Conservation (phyloP, 1,140 invertebrate species). For the Drosophila tani region DNA sequence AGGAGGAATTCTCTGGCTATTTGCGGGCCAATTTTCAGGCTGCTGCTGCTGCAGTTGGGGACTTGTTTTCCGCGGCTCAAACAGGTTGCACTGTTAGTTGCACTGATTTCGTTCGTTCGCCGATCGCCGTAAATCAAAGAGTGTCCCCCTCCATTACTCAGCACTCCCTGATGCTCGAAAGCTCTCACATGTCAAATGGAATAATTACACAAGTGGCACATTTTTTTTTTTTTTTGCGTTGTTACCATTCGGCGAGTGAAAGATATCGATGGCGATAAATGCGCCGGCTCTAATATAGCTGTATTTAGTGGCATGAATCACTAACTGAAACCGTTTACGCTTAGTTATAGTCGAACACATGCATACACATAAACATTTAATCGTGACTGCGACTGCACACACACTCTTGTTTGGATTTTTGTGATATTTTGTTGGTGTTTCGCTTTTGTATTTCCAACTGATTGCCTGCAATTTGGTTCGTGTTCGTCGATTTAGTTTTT, state of each 20-base stretch:
- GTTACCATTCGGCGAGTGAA: slow-evolving; percentile 32
- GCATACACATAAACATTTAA: slow-evolving; percentile 30
- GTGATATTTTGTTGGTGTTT: slow-evolving; percentile 11
- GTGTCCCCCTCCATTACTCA: slow-evolving; percentile 4
- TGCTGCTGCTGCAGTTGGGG: slow-evolving; percentile 38
- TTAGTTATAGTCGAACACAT: slow-evolving; percentile 25
- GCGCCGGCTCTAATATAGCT: slow-evolving; percentile 44
- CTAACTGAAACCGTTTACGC: slow-evolving; percentile 55
- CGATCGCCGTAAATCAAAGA: slow-evolving; percentile 65
- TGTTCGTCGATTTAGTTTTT: slow-evolving; percentile 72
- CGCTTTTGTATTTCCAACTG: slow-evolving; percentile 70
- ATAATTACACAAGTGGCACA: slow-evolving; percentile 69
- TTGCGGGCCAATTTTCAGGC: slow-evolving; percentile 69
- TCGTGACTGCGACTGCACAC: slow-evolving; percentile 43
- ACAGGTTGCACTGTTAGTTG: slow-evolving; percentile 82
- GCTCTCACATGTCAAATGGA: slow-evolving; percentile 48
- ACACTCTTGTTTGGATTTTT: slow-evolving; percentile 11
- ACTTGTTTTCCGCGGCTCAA: slow-evolving; percentile 62
- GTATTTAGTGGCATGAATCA: slow-evolving; percentile 55
- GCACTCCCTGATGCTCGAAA: no score
- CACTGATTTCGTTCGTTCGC: slow-evolving; percentile 69
- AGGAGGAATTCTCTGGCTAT: slow-evolving; percentile 31
- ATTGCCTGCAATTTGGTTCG: slow-evolving; percentile 79
- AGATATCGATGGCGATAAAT: slow-evolving; percentile 53
- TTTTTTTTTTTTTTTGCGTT: slow-evolving; percentile 16